Conservation (phyloP, 2,113 vertebrate genomes). For the Clarias magur region DNA sequence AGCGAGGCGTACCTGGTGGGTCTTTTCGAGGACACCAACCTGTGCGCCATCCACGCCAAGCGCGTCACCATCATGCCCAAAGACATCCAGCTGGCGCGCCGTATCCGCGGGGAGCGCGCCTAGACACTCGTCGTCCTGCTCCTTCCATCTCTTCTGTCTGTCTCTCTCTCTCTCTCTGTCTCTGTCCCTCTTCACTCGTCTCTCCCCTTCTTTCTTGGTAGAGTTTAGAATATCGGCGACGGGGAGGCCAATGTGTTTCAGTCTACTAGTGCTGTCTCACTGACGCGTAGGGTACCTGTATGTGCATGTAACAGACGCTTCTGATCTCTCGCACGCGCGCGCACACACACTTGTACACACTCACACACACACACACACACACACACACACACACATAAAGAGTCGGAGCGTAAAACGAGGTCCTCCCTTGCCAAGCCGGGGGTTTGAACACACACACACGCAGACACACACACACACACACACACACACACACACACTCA, state of each 20-base stretch:
- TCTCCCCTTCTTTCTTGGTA: conserved; percentile 64
- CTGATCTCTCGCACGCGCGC: conserved; percentile 58
- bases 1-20: conserved; percentile 82
- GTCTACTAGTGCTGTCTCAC: conserved; percentile 70
- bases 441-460: conserved; percentile 38
- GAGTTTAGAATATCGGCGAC: conserved; percentile 71
- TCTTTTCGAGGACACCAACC: conserved; percentile 81
- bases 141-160: background rate
- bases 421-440: conserved; percentile 44
- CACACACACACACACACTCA: conserved; percentile 36
- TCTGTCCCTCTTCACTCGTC: conserved; percentile 46
- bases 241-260: conserved; percentile 69
- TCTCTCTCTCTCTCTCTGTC: conserved; percentile 32
- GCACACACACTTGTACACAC: conserved; percentile 25
- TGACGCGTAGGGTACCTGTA: conserved; percentile 72
- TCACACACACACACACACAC: conserved; percentile 24
- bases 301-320: conserved; percentile 68
- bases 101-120: conserved; percentile 81
- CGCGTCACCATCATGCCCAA: conserved; percentile 84
- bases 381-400: conserved; percentile 17
- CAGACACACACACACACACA: conserved; percentile 14
- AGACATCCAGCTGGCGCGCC: conserved; percentile 84
- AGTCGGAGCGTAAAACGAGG: conserved; percentile 53
- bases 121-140: conserved; percentile 52
- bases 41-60: conserved; percentile 82